Evolutionary conservation across 2,888 invertebrate species (phyloP), one percentile per base, ranked within the genome.

Genomic region (Dysmachus trigonus): DNA sequence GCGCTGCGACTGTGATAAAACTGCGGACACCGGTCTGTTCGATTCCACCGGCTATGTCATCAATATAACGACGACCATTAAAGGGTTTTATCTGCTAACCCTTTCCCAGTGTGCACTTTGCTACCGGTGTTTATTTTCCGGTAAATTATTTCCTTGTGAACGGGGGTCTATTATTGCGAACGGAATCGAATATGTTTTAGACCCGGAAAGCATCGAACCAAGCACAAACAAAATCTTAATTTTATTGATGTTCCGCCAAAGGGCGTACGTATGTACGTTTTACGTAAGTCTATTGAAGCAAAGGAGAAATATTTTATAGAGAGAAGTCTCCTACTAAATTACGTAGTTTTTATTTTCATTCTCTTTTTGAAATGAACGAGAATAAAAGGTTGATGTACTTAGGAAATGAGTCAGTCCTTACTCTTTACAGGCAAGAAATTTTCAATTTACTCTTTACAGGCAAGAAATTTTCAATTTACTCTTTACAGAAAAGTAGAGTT

Each of bases 41-140:
- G 27, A 76, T 76, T 76, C 38, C 18, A 38, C 30, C 38, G 76
- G 41, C 18, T 35, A 10, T 41, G 76, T 76, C 38, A 76, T 38
- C 76, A 76, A 76, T 76, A 76, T 76, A 76, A 76, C 76, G 35
- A 76, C 41, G 6, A 22, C 76, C 76, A 76, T 76, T 76, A 76
- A 41, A 41, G 76, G 76, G 76, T 22, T 76, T 35, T 76, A 33
- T 33, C 73, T 33, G 53, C 22, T 18, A 62, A 8, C 10, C 27
- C 18, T 10, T 10, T 22, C n/a, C 47, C 47, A 41, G 38, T 4
- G 18, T 62, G 62, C 62, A 18, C 62, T 62, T 62, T 62, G 62
- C 62, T 22, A 62, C 27, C 27, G 62, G 62, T 62, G 62, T 18
- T 62, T 62, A 62, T 22, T 62, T 62, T 62, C 62, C 62, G 62